These are phyloP conservation scores for Cladorhizidae sp. DNA, from an alignment of 37 sponge, comb jelly and placozoan species.

Conservation along the genomic window DNA sequence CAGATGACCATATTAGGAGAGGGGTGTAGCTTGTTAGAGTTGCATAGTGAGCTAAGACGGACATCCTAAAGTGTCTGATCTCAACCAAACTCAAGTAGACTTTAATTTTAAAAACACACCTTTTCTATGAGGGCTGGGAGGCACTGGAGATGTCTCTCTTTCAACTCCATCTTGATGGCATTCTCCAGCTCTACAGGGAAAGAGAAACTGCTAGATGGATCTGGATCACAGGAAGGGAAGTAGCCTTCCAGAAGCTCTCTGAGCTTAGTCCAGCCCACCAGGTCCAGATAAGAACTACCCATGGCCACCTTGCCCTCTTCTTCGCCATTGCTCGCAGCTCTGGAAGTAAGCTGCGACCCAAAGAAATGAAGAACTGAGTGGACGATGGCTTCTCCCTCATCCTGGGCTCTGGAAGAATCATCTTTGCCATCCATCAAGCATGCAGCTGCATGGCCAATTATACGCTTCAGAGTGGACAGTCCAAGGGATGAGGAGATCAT, in stretches of 20 bases:
- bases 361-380: neutral
- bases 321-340: neutral
- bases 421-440: neutral
- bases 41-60: too few relatives aligned
- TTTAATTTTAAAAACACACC: conserved; percentile 22
- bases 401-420: too few relatives aligned
- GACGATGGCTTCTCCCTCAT: conserved; percentile 1
- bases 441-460: neutral
- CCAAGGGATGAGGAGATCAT: neutral
- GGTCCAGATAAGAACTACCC: neutral
- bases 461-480: neutral
- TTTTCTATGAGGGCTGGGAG: conserved; percentile 53
- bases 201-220: neutral
- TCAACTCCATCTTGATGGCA: conserved; percentile 53
- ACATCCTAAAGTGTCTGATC: too few relatives aligned
- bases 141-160: conserved; percentile 48
- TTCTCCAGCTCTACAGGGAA: conserved; percentile 21
- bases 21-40: too few relatives aligned
- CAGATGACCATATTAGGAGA: too few relatives aligned
- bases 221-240: conserved; percentile 14
- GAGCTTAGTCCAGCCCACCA: conserved; percentile 17
- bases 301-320: neutral
- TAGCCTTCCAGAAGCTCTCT: neutral
- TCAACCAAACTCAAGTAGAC: too few relatives aligned
- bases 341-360: neutral